Evolutionary conservation across 2,113 vertebrate genomes (phyloP).

Genomic region (Apistogramma diplotaenia): DNA sequence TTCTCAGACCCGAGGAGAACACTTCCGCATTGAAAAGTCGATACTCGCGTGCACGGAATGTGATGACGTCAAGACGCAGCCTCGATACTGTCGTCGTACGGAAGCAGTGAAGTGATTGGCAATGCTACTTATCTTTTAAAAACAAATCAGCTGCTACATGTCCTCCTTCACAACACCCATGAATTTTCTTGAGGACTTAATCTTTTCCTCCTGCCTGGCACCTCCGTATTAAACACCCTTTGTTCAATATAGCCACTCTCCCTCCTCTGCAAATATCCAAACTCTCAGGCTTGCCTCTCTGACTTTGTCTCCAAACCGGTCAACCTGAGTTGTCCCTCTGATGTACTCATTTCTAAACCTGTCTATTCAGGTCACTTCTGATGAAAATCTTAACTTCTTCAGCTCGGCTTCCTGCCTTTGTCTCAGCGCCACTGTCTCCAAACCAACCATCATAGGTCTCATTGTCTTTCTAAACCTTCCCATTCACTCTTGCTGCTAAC

Average conservation of each 20-base stretch:
- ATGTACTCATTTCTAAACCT: not conserved
- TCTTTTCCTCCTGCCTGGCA: no score
- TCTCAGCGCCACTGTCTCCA: not conserved
- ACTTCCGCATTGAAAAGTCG: slow-evolving; percentile 79
- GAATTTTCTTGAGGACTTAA: no score
- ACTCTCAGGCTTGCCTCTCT: not conserved
- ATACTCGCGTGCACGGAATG: slow-evolving; percentile 60
- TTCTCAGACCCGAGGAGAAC: slow-evolving; percentile 38
- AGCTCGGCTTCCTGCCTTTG: not conserved
- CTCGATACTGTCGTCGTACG: not conserved
- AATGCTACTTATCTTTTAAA: not conserved
- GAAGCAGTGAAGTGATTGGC: not conserved
- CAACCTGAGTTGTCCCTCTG: no score
- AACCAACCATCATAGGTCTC: not conserved
- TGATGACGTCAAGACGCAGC: slow-evolving; percentile 67
- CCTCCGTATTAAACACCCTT: no score
- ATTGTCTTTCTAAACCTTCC: not conserved
- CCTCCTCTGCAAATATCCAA: not conserved
- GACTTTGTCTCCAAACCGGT: no score
- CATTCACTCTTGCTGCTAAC: not conserved
- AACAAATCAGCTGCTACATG: not conserved
- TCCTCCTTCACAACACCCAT: no score
- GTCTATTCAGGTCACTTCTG: not conserved
- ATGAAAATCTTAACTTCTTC: not conserved
- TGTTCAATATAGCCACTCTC: no score